Evolutionary conservation across 1,140 invertebrate genomes (phyloP), one percentile per base, ranked within the genome.

Genomic region (Copidosoma floridanum): DNA sequence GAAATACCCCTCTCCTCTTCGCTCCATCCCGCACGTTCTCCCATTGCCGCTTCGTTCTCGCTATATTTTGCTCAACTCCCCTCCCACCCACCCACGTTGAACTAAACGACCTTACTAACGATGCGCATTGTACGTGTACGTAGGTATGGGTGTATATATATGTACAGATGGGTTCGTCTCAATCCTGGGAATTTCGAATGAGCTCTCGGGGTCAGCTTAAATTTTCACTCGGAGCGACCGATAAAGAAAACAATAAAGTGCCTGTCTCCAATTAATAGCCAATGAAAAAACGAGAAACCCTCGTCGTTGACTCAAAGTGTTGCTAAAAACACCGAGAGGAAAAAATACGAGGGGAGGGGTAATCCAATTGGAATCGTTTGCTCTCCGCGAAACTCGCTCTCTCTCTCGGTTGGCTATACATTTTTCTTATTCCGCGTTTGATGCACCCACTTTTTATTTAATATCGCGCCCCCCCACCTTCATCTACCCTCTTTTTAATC

Each of bases 71-170:
- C 48, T 38, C 50, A 23, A 32, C 50, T 38, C 50, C 40, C 50
- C 50, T 16, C 37, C 16, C 14, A 16, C 43, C 21, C 23, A 2
- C 57, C n/a, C 29, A 40, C 50, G 10, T 2, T 35, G 14, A 20
- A 32, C 52, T 55, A 61, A 61, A 61, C 59, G 59, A 61, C 59
- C 59, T 55, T 61, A 55, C 59, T 61, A 61, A 61, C 59, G 59
- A 61, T 61, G 59, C 46, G 51, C 52, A 61, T 61, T 61, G 59
- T 61, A 55, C 26, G 44, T 24, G 32, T 44, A 32, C 37, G 54
- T 60, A 47, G 50, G 40, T 53, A 41, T 54, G n/a, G n/a, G 50
- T 52, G 16, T n/a, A n/a, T 16, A 41, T 41, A 32, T 41, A n/a
- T 41, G 26, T 23, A 48, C 24, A 20, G 29, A 6, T 57, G 57